Base-by-base conservation (phyloP, 2,113 vertebrate species). In the Dermatemys mawii region DNA sequence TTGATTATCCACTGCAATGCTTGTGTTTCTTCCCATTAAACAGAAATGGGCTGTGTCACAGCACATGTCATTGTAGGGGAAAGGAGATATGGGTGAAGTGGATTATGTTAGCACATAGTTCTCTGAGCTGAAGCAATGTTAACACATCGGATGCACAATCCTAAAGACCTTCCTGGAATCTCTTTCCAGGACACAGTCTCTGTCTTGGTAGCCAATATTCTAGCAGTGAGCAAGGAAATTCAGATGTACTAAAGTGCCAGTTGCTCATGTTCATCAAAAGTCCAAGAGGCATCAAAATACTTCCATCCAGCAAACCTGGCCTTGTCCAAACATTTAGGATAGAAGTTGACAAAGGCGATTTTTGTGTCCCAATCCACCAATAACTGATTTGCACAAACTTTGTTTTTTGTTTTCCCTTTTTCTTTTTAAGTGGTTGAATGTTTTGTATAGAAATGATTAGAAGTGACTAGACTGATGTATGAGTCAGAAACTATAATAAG, bases 21-120 rank as follows among this genome's bases (percentile, higher is more conserved):
- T 96, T 94, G 84, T 93, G 95, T 95, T 96, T 44, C 94, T 93
- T 96, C 90, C 81, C 91, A 67, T 86, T 88, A 76, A 60, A 88
- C 90, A 94, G 95, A 79, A 95, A 87, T 87, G 79, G 90, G n/a
- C 84, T 84, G 57, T 90, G 87, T 89, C 86, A 78, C 84, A 80
- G 92, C 84, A 70, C 50, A 81, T 93, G 94, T 84, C 94, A 60
- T 54, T 83, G 4, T 2, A 75, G 55, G 57, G 81, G 55, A 63
- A 84, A 75, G 90, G 89, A 89, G 55, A 46, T 78, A 87, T 67
- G 94, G 89, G 80, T 54, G 11, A 55, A 80, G 75, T 75, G 90
- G 48, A 85, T 63, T 22, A 1, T 83, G 91, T 91, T 89, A 93
- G 84, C 88, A 95, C 67, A 86, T 86, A 7, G 1, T 57, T 90